phyloP scores from a whole-genome alignment of 2,113 vertebrate species.

The Pelecanoides urinatrix region DNA sequence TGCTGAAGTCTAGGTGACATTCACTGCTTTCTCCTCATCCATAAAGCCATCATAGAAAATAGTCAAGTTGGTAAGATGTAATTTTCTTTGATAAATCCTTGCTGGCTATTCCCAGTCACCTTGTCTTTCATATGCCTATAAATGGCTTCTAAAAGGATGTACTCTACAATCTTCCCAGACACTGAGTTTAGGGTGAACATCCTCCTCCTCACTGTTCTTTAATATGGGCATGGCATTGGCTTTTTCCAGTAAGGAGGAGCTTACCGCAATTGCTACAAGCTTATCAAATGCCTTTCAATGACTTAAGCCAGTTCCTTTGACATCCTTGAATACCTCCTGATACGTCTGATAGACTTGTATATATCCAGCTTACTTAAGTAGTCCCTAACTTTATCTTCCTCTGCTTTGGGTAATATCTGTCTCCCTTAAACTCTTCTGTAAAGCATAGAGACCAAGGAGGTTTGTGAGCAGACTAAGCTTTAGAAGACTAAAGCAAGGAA shows the following conservation, averaged over 20 bases:
- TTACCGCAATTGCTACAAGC: not conserved
- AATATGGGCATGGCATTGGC: not conserved
- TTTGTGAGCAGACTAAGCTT: not conserved
- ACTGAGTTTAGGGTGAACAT: not conserved
- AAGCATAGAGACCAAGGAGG: not conserved
- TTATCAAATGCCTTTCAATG: not conserved
- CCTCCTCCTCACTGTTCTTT: not conserved
- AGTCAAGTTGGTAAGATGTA: not conserved
- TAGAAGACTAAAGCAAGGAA: not conserved
- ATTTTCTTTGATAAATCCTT: not conserved
- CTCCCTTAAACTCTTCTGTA: not conserved
- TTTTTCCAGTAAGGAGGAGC: not conserved
- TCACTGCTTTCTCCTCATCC: not conserved
- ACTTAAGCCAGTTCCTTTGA: not conserved
- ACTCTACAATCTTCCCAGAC: not conserved
- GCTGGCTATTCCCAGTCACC: not conserved
- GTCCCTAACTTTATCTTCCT: not conserved
- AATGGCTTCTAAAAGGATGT: not conserved
- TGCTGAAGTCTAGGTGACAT: not conserved
- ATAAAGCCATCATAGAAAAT: not conserved
- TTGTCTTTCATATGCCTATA: not conserved
- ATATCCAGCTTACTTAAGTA: not conserved
- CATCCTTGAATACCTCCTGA: not conserved
- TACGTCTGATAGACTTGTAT: not conserved
- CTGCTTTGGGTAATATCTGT: not conserved